Conservation (phyloP, 2,113 vertebrate genomes). For the Thomomys bottae region DNA sequence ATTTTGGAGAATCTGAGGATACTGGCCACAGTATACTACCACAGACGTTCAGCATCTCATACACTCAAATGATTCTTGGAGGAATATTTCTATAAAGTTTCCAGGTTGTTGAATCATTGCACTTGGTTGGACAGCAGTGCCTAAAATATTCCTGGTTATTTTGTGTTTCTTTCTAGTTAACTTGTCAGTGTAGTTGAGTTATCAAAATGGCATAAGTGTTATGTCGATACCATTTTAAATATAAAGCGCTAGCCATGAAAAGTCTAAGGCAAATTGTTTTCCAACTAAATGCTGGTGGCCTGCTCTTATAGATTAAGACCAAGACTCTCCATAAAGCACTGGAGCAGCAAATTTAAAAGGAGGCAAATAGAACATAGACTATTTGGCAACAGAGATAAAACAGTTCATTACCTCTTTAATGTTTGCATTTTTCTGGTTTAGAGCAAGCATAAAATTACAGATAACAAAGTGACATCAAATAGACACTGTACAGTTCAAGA, state of each 20-base stretch:
- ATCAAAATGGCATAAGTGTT: conserved; percentile 66
- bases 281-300: conserved; percentile 59
- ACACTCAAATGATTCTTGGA: not conserved
- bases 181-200: conserved; percentile 56
- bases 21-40: not conserved
- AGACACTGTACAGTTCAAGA: conserved; percentile 50
- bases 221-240: conserved; percentile 59
- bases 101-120: not conserved
- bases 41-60: not conserved
- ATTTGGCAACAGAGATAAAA: conserved; percentile 76
- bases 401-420: conserved; percentile 79
- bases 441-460: conserved; percentile 76
- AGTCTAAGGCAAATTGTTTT: conserved; percentile 71
- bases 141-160: not conserved
- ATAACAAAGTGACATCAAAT: conserved; percentile 70
- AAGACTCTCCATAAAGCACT: conserved; percentile 63
- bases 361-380: conserved; percentile 71
- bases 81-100: not conserved
- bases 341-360: conserved; percentile 81
- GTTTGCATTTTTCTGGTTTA: conserved; percentile 74
- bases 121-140: not conserved
- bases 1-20: not conserved
- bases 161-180: not conserved
- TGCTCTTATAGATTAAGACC: conserved; percentile 67
- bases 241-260: conserved; percentile 50